Conservation (phyloP, 2,888 invertebrate species). For the Julus scanicus region DNA sequence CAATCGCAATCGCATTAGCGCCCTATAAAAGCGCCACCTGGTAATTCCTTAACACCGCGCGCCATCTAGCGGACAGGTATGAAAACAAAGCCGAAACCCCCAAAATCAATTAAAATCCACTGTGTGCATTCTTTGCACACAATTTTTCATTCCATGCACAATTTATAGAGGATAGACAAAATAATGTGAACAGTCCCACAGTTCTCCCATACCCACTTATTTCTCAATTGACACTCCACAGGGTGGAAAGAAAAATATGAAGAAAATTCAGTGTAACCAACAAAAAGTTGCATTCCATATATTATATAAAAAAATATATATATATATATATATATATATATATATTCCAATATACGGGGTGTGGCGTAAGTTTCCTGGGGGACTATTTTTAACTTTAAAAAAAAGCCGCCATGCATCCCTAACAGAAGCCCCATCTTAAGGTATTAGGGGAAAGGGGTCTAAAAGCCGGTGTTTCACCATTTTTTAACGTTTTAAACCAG, state of each 20-base stretch:
- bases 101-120: no score
- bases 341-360: background rate
- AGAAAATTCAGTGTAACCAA: no score
- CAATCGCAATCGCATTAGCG: conserved; percentile 33
- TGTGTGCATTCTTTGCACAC: no score
- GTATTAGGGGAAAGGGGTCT: background rate
- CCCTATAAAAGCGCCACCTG: conserved; percentile 33
- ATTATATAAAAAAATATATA: no score
- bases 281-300: no score
- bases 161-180: no score
- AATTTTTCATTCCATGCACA: no score
- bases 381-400: background rate
- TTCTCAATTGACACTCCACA: no score
- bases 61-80: background rate
- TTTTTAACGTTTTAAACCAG: conserved; percentile 16
- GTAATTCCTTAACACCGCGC: background rate
- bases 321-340: no score
- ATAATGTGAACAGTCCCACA: no score
- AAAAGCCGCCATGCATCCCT: background rate
- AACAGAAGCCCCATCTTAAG: background rate
- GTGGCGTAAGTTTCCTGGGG: background rate
- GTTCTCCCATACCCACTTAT: no score
- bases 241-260: no score
- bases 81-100: background rate
- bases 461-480: background rate